These are phyloP conservation scores for Malurus melanocephalus DNA, from an alignment of 2,113 vertebrate species.

Conservation along the genomic window DNA sequence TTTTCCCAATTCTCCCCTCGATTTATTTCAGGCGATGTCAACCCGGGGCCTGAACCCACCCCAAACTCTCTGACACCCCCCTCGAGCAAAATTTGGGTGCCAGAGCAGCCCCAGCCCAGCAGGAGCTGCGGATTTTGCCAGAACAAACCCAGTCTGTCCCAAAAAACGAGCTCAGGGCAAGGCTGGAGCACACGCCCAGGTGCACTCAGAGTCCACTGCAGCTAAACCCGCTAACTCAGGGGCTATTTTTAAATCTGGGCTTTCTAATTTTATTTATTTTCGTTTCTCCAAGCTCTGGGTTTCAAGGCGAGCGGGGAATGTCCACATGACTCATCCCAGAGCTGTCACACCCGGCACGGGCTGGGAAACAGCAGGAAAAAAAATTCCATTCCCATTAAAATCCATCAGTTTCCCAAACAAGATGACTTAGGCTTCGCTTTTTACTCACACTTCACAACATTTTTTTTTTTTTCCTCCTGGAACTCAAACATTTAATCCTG, in stretches of 20 bases:
- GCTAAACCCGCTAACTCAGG: not conserved
- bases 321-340: slow-evolving; percentile 1
- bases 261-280: slow-evolving; percentile 42
- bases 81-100: not conserved
- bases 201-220: not conserved
- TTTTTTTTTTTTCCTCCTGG: not conserved
- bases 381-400: not conserved
- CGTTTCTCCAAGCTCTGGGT: not conserved
- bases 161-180: not conserved
- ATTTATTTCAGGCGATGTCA: not conserved
- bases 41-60: not conserved
- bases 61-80: fast-evolving
- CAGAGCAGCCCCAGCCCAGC: not conserved
- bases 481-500: not conserved
- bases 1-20: not conserved
- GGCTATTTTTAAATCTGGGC: slow-evolving; percentile 46
- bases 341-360: not conserved
- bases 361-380: not conserved
- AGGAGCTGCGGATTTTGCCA: not conserved
- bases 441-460: not conserved
- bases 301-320: slow-evolving; percentile 21
- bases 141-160: not conserved
- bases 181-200: not conserved
- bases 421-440: not conserved
- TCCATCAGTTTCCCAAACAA: not conserved